These are phyloP conservation scores for Lissocephala sabroskyi DNA, from an alignment of 2,888 invertebrate species.

Conservation along the genomic window DNA sequence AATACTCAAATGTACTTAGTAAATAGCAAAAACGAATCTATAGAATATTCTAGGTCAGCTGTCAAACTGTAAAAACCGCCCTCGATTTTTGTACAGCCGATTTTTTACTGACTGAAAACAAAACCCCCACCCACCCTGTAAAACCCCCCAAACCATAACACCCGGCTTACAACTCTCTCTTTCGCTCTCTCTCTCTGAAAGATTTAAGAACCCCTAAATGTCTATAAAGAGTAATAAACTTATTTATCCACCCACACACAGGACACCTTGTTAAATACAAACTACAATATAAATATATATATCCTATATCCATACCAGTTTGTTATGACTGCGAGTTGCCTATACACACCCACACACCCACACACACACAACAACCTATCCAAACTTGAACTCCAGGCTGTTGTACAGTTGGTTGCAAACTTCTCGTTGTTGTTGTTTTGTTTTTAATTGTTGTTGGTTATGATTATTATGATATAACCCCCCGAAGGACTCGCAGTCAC, in stretches of 20 bases:
- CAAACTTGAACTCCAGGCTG: constrained; percentile 30
- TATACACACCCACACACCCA: constrained; percentile 4
- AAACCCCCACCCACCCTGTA: no score
- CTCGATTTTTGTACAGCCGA: constrained; percentile 33
- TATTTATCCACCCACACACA: no score
- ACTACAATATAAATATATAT: background rate
- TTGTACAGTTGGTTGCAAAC: constrained; percentile 41
- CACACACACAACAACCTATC: constrained; percentile 9
- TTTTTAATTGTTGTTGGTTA: constrained; percentile 49
- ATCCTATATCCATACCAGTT: background rate
- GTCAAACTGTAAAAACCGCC: constrained; percentile 18
- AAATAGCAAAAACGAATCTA: constrained; percentile 5
- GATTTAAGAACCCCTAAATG: background rate
- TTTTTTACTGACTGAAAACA: constrained; percentile 49
- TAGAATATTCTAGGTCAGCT: constrained; percentile 6
- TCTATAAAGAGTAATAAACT: background rate
- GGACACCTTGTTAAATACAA: background rate
- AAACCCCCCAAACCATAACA: constrained; percentile 30
- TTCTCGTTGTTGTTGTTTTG: constrained; percentile 51
- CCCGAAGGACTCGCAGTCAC: no score
- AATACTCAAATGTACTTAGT: background rate
- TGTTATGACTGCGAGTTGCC: no score
- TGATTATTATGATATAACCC: no score
- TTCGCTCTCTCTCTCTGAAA: constrained; percentile 42
- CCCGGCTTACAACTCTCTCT: no score